A percentile compares a stretch with the other conserved stretches of the same genome.
phyloP scores from a whole-genome alignment of 2,888 invertebrate genomes.

The Melitaea athalia region DNA sequence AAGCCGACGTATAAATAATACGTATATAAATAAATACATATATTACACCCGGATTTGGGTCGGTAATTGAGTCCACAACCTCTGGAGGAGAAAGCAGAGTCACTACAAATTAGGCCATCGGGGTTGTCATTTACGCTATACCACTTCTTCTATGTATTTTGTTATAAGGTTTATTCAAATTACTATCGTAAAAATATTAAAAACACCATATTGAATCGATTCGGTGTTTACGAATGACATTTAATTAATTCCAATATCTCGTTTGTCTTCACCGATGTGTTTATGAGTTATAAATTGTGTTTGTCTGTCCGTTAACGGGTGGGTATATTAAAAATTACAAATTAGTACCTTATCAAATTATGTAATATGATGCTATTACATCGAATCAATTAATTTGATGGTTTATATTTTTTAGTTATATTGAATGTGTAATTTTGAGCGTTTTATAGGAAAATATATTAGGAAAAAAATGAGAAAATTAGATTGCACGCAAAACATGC shows the following conservation, averaged over 20 bases:
- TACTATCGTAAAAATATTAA: conserved; percentile 13
- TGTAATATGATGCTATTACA: conserved; percentile 15
- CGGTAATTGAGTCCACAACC: too few species aligned
- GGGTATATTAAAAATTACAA: conserved; percentile 26
- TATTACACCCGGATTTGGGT: too few species aligned
- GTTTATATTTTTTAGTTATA: neutral
- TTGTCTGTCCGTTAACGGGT: conserved; percentile 27
- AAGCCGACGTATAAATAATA: too few species aligned
- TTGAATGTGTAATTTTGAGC: neutral
- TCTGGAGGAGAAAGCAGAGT: too few species aligned
- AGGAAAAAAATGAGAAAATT: too few species aligned
- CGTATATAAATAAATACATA: too few species aligned
- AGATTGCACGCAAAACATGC: too few species aligned
- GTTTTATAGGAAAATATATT: too few species aligned
- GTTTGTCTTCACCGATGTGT: conserved; percentile 29
- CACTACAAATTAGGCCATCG: too few species aligned
- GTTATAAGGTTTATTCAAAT: neutral
- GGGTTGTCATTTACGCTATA: too few species aligned
- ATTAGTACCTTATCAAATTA: conserved; percentile 32
- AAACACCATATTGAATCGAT: conserved; percentile 27
- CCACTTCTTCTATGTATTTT: neutral
- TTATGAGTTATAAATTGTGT: conserved; percentile 32
- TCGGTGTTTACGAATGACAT: conserved; percentile 24
- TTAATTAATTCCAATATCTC: conserved; percentile 33
- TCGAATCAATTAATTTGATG: conserved; percentile 14